phyloP scores from a whole-genome alignment of 2,797 vertebrate species.

The Halcyon smyrnensis region DNA sequence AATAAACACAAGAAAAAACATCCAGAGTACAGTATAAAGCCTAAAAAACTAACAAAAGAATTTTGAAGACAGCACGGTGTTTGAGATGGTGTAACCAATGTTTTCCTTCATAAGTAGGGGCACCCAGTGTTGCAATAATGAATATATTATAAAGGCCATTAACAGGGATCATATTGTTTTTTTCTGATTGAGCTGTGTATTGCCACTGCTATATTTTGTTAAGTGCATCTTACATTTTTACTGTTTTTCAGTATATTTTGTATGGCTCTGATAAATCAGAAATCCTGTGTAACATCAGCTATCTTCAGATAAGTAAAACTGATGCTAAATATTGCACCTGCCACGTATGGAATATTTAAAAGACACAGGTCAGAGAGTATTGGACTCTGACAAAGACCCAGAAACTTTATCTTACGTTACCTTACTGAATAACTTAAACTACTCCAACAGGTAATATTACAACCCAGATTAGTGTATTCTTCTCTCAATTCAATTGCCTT shows the following conservation, averaged over 20 bases:
- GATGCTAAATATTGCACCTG: not conserved
- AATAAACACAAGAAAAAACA: not conserved
- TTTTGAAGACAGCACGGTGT: not conserved
- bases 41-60: not conserved
- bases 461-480: not conserved
- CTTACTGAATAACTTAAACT: not conserved
- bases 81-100: not conserved
- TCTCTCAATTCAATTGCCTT: not conserved
- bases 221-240: not conserved
- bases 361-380: not conserved
- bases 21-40: not conserved
- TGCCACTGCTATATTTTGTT: not conserved
- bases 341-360: not conserved
- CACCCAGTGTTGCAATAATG: accelerated
- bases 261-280: not conserved
- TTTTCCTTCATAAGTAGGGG: not conserved
- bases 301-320: not conserved
- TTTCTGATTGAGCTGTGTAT: not conserved
- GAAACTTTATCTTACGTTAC: not conserved
- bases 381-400: not conserved
- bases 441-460: not conserved
- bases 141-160: not conserved
- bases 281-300: not conserved
- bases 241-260: not conserved
- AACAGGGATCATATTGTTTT: not conserved